These are phyloP conservation scores for Arizona elegans DNA, from an alignment of 2,113 vertebrate genomes.

Conservation along the genomic window DNA sequence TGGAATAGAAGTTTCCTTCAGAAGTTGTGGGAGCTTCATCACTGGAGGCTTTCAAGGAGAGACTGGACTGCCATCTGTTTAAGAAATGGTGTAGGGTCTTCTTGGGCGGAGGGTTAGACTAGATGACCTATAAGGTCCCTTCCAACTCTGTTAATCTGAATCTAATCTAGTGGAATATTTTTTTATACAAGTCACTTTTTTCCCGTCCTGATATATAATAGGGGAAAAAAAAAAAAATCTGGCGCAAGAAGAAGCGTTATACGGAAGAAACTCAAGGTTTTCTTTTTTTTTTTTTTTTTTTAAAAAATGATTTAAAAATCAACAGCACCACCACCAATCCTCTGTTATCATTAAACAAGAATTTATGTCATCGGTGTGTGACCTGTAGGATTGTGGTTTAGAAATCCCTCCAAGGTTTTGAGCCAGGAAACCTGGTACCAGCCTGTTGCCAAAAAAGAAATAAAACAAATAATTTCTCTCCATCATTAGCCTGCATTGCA, in stretches of 20 bases:
- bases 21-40: too few relatives aligned
- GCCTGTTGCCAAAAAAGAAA: background rate
- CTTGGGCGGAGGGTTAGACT: too few relatives aligned
- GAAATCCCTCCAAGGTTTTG: background rate
- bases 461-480: background rate
- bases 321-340: background rate
- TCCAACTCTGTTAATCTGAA: too few relatives aligned
- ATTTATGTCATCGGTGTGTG: background rate
- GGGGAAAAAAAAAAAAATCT: background rate
- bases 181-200: background rate
- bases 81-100: too few relatives aligned
- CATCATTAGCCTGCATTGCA: background rate
- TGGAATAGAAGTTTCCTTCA: too few relatives aligned
- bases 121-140: too few relatives aligned
- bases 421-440: conserved; percentile 2
- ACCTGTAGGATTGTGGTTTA: background rate
- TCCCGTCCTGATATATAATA: background rate
- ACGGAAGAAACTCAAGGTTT: background rate
- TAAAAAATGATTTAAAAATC: background rate
- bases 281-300: background rate
- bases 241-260: background rate
- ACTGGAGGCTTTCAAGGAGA: too few relatives aligned
- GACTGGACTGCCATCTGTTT: too few relatives aligned
- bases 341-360: background rate
- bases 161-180: background rate